Conservation (phyloP, 2,888 invertebrate species). For the Caenorhabditis drosophilae region DNA sequence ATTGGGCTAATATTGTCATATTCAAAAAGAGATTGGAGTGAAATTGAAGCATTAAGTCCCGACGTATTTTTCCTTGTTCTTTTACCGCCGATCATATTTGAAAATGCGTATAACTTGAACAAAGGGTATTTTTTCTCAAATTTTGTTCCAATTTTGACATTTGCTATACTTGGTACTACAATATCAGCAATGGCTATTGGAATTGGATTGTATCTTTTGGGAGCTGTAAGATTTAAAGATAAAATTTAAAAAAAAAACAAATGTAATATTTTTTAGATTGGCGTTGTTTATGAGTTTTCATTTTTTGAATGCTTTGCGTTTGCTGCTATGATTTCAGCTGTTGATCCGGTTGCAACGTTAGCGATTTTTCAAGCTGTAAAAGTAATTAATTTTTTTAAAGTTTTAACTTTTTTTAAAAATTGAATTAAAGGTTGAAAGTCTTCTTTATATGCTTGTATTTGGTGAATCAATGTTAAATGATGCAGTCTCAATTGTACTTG, state of each 20-base stretch:
- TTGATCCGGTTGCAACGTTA: slow-evolving; percentile 97
- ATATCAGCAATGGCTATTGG: slow-evolving; percentile 97
- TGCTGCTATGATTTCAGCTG: slow-evolving; percentile 95
- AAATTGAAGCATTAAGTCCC: slow-evolving; percentile 53
- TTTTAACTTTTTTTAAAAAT: slow-evolving; percentile 76
- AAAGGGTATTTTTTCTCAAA: slow-evolving; percentile 83
- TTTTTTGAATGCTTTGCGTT: slow-evolving; percentile 98
- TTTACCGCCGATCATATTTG: slow-evolving; percentile 97
- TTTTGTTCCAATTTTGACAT: slow-evolving; percentile 95
- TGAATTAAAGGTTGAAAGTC: slow-evolving; percentile 93
- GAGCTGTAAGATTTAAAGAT: slow-evolving; percentile 75
- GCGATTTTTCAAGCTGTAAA: slow-evolving; percentile 86
- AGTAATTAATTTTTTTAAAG: slow-evolving; percentile 20
- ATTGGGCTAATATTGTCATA: slow-evolving; percentile 62
- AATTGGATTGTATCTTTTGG: slow-evolving; percentile 90
- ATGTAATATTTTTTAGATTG: slow-evolving; percentile 70
- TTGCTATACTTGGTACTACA: slow-evolving; percentile 94
- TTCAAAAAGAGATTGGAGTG: slow-evolving; percentile 62
- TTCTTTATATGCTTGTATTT: slow-evolving; percentile 98
- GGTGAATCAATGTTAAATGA: slow-evolving; percentile 95
- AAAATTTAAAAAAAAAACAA: neutral
- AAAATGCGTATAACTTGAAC: slow-evolving; percentile 97
- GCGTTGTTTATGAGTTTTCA: slow-evolving; percentile 83
- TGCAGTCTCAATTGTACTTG: slow-evolving; percentile 95
- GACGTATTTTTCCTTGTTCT: slow-evolving; percentile 96